Percentiles rank a stretch among this genome's conserved stretches.
Conservation (phyloP, 2,113 vertebrate species). For the Miniopterus natalensis region DNA sequence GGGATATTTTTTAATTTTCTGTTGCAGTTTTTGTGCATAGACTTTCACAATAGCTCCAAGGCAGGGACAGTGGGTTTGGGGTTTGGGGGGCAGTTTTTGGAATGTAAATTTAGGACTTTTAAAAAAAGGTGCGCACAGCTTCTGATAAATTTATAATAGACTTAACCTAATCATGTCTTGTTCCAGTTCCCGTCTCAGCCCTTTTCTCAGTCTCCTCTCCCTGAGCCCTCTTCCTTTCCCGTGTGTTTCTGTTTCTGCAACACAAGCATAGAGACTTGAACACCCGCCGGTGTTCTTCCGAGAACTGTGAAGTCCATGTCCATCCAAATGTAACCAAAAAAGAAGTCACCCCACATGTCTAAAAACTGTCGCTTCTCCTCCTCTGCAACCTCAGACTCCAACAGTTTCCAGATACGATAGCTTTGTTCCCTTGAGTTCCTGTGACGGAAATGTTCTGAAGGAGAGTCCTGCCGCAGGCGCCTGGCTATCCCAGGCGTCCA, state of each 20-base stretch:
- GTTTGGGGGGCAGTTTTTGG: slow-evolving; percentile 84
- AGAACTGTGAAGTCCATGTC: slow-evolving; percentile 86
- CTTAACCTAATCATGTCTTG: slow-evolving; percentile 86
- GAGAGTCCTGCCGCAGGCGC: slow-evolving; percentile 80
- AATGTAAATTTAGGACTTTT: slow-evolving; percentile 94
- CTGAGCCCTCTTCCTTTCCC: slow-evolving; percentile 73
- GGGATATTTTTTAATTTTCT: slow-evolving; percentile 75
- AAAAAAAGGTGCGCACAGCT: slow-evolving; percentile 96
- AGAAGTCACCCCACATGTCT: slow-evolving; percentile 75
- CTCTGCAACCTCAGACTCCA: slow-evolving; percentile 75
- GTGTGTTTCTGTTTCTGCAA: slow-evolving; percentile 80
- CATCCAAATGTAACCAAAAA: slow-evolving; percentile 82
- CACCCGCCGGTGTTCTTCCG: slow-evolving; percentile 81
- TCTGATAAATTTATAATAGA: slow-evolving; percentile 92
- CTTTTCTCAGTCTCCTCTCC: slow-evolving; percentile 54
- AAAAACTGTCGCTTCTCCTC: slow-evolving; percentile 75
- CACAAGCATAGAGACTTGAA: slow-evolving; percentile 81
- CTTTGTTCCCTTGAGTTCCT: slow-evolving; percentile 84
- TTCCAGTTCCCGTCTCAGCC: slow-evolving; percentile 76
- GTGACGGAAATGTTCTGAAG: slow-evolving; percentile 81
- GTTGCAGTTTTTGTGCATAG: slow-evolving; percentile 89
- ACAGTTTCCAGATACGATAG: slow-evolving; percentile 74
- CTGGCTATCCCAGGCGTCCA: slow-evolving; percentile 84
- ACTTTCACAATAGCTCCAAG: slow-evolving; percentile 91
- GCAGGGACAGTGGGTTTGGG: slow-evolving; percentile 87